These are phyloP conservation scores for Rhinoderma darwinii DNA, from an alignment of 2,113 vertebrate species.

Conservation along the genomic window DNA sequence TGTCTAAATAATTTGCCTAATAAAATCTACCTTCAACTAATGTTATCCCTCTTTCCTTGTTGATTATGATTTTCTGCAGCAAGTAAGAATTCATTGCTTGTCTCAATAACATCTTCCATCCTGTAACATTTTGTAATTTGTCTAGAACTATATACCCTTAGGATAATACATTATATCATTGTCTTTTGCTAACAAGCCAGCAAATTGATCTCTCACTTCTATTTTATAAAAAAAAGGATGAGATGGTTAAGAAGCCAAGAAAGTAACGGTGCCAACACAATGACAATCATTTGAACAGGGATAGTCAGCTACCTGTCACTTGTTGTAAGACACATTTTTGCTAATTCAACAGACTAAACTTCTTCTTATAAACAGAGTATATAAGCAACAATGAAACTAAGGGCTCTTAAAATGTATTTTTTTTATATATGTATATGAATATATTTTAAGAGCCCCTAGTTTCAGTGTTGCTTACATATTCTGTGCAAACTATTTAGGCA, in stretches of 20 bases:
- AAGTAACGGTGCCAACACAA: slow-evolving; percentile 18
- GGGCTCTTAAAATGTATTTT: too few relatives aligned
- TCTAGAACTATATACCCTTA: slow-evolving; percentile 39
- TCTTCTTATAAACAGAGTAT: background rate
- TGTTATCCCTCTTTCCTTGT: slow-evolving; percentile 13
- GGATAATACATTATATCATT: slow-evolving; percentile 42
- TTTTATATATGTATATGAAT: too few relatives aligned
- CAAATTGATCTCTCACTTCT: slow-evolving; percentile 37
- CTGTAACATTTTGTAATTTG: slow-evolving; percentile 35
- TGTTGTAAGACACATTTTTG: background rate
- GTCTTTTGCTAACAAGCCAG: slow-evolving; percentile 29
- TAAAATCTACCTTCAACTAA: background rate
- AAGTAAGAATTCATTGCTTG: slow-evolving; percentile 8
- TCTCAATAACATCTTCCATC: slow-evolving; percentile 26
- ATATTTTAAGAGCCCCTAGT: too few relatives aligned
- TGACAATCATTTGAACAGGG: slow-evolving; percentile 7
- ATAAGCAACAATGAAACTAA: background rate
- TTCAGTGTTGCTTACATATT: too few relatives aligned
- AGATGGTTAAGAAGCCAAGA: slow-evolving; percentile 25
- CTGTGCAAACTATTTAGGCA: too few relatives aligned
- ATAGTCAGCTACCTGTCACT: slow-evolving; percentile 1
- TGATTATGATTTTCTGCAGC: slow-evolving; percentile 1
- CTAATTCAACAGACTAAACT: background rate
- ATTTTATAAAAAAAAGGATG: slow-evolving; percentile 6
- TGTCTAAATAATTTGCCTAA: slow-evolving; percentile 4